Evolutionary conservation across 1,140 invertebrate species (phyloP).

Genomic region (Micrasema longulum): DNA sequence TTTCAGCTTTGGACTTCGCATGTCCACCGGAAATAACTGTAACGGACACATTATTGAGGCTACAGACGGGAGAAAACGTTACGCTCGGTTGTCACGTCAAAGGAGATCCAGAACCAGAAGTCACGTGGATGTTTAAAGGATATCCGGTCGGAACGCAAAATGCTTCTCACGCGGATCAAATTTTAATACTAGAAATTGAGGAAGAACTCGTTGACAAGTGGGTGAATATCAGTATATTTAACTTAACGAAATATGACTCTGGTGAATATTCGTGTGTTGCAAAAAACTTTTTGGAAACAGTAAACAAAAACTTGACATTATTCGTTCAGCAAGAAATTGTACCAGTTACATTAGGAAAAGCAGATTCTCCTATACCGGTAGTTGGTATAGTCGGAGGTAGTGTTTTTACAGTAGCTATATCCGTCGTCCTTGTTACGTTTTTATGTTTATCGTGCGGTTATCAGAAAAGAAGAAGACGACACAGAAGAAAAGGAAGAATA

Average conservation of each 20-base stretch:
- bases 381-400: constrained; percentile 69
- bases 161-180: constrained; percentile 58
- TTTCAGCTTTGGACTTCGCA: constrained; percentile 77
- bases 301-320: constrained; percentile 77
- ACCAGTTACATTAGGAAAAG: constrained; percentile 73
- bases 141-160: constrained; percentile 47
- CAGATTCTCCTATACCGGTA: constrained; percentile 71
- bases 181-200: constrained; percentile 62
- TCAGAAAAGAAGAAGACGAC: constrained; percentile 58
- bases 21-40: constrained; percentile 76
- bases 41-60: constrained; percentile 70
- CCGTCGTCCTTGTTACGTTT: constrained; percentile 67
- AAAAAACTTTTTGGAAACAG: constrained; percentile 78
- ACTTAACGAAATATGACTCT: constrained; percentile 77
- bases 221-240: constrained; percentile 77
- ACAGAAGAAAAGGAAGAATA: constrained; percentile 72
- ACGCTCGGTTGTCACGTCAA: constrained; percentile 79
- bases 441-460: constrained; percentile 71
- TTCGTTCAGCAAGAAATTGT: constrained; percentile 78
- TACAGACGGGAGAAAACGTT: constrained; percentile 79
- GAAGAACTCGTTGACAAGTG: constrained; percentile 68
- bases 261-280: constrained; percentile 85
- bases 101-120: constrained; percentile 81
- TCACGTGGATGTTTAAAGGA: constrained; percentile 82
- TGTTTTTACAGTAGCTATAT: constrained; percentile 64